Evolutionary conservation across 2,797 vertebrate genomes (phyloP), one percentile per base, ranked within the genome.

Genomic region (Garrulus glandarius): DNA sequence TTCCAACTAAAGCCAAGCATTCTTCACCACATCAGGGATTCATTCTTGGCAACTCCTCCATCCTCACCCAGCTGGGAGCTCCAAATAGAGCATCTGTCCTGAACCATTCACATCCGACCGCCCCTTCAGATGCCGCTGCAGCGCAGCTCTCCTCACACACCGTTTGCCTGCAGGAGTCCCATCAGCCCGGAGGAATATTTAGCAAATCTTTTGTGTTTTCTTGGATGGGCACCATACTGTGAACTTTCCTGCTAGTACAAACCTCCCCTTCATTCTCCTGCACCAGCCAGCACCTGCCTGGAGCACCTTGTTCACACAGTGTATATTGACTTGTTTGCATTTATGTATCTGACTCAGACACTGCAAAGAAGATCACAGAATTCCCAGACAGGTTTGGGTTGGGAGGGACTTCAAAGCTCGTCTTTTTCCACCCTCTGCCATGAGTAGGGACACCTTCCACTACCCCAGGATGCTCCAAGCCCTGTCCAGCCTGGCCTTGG

Each of bases 81-180:
- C 56, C 26, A 22, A 13, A 26, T 0, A 22, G 18, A 83, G 20
- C 39, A 50, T n/a, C 53, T 43, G 4, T 20, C 36, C 68, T 53
- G 37, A 60, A 32, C 10, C 37, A 53, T 24, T n/a, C 63, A 3
- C 37, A 29, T 11, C 13, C 0, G 0, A 50, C 23, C 1, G 6
- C 27, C 53, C 75, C 59, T 64, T n/a, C 5, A 15, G 18, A n/a
- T 0, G 1, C 44, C 16, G 53, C 49, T 43, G 30, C 68, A 80
- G 71, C 43, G 80, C 41, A 84, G 60, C 52, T 84, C 52, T 13
- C 49, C 41, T 26, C 92, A 78, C 27, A 5, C 9, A 43, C 43
- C 52, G 11, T 24, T 41, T 37, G 16, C 36, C 26, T 36, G 39
- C n/a, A 30, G 30, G 9, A 70, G 29, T 37, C 59, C 46, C 34